These are phyloP conservation scores for Anarrhichthys ocellatus DNA, from an alignment of 2,113 vertebrate species.

Conservation along the genomic window DNA sequence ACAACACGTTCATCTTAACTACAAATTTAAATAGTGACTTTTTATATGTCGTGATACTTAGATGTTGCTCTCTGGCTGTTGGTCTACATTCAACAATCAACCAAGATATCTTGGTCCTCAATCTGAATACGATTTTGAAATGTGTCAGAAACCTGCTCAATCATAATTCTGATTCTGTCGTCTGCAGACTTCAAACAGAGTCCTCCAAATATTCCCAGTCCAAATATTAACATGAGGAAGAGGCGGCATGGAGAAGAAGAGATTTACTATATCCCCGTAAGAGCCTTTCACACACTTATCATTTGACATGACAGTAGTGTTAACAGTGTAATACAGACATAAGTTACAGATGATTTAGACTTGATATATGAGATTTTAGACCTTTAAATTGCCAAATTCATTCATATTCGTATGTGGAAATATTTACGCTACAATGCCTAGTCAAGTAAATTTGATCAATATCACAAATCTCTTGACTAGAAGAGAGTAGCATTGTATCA, in stretches of 20 bases:
- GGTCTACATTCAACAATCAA: not conserved
- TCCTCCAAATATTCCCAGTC: slow-evolving; percentile 87
- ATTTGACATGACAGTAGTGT: not conserved
- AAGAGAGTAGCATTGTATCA: not conserved
- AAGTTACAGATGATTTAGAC: not conserved
- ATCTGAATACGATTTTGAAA: not conserved
- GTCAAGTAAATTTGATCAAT: not conserved
- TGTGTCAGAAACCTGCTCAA: not conserved
- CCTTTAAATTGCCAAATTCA: not conserved
- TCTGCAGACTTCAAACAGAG: slow-evolving; percentile 94
- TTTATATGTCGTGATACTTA: not conserved
- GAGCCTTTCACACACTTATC: slow-evolving; percentile 14
- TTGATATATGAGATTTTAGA: not conserved
- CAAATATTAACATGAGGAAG: slow-evolving; percentile 90
- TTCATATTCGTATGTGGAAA: not conserved
- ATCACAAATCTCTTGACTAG: not conserved
- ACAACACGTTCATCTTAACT: not conserved
- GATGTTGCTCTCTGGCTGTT: not conserved
- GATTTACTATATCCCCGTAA: slow-evolving; percentile 94
- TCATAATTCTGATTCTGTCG: slow-evolving; percentile 14
- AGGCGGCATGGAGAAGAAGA: slow-evolving; percentile 95
- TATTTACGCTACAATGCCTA: not conserved
- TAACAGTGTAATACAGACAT: not conserved
- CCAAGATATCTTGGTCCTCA: not conserved
- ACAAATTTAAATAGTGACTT: not conserved